Conservation (phyloP, 1,140 invertebrate species). For the Dolichoris vasculosae region DNA sequence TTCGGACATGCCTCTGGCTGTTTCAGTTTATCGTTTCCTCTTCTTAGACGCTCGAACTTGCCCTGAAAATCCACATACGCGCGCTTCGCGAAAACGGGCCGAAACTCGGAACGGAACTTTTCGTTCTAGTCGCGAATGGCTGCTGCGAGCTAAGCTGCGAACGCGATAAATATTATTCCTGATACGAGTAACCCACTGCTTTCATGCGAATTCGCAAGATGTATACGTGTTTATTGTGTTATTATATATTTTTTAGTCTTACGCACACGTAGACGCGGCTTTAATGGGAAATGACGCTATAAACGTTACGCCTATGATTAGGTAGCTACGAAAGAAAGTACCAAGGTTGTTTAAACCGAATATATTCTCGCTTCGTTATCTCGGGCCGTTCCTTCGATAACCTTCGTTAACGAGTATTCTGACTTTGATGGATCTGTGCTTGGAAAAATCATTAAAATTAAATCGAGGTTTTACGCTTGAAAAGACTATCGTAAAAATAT, state of each 20-base stretch:
- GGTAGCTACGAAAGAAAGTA: not conserved
- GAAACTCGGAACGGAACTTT: constrained; percentile 64
- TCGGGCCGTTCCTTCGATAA: not conserved
- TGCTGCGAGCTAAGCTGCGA: not conserved
- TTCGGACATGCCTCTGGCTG: constrained; percentile 35
- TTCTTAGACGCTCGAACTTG: constrained; percentile 30
- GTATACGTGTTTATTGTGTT: not conserved
- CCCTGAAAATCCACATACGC: constrained; percentile 17
- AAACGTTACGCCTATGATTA: not conserved
- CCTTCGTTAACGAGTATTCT: no score
- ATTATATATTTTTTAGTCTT: not conserved
- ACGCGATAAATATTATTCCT: not conserved
- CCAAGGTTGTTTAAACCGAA: not conserved
- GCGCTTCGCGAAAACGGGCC: constrained; percentile 21
- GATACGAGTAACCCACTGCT: not conserved
- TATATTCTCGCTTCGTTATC: not conserved
- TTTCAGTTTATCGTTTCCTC: constrained; percentile 50
- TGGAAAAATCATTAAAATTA: no score
- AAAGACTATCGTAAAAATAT: no score
- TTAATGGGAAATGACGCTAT: constrained; percentile 13
- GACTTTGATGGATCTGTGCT: no score
- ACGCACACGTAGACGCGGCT: not conserved
- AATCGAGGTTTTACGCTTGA: no score
- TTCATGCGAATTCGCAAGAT: not conserved
- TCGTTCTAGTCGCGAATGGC: constrained; percentile 28